These are phyloP conservation scores for Branchipolynoe longqiensis DNA, from an alignment of 2,888 invertebrate genomes.

Conservation along the genomic window DNA sequence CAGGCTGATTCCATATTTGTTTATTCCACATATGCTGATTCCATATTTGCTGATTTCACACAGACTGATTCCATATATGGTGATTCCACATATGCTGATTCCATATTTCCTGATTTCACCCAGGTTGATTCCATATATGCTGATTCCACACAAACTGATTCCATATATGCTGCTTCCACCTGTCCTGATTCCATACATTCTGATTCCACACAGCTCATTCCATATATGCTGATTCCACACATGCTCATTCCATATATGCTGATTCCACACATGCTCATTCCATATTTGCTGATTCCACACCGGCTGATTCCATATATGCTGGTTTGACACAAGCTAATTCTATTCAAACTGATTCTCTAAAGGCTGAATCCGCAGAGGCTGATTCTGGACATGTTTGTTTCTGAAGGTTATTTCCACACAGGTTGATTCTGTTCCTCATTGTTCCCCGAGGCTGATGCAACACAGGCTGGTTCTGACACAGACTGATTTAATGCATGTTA, in stretches of 20 bases:
- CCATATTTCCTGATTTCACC: background rate
- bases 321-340: background rate
- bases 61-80: background rate
- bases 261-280: background rate
- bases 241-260: background rate
- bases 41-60: background rate
- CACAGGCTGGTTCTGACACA: too few species aligned
- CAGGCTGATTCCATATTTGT: background rate
- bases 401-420: background rate
- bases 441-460: too few species aligned
- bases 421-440: too few species aligned
- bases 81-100: background rate
- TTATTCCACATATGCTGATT: background rate
- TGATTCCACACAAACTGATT: background rate
- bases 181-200: background rate
- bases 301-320: background rate
- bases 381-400: too few species aligned
- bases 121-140: background rate
- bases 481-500: too few species aligned
- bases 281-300: background rate
- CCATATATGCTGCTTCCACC: background rate
- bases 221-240: background rate
- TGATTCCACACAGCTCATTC: background rate
- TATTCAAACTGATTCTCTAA: background rate
- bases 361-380: background rate